Base-by-base conservation (phyloP, 2,888 invertebrate genomes). In the Xestia xanthographa region DNA sequence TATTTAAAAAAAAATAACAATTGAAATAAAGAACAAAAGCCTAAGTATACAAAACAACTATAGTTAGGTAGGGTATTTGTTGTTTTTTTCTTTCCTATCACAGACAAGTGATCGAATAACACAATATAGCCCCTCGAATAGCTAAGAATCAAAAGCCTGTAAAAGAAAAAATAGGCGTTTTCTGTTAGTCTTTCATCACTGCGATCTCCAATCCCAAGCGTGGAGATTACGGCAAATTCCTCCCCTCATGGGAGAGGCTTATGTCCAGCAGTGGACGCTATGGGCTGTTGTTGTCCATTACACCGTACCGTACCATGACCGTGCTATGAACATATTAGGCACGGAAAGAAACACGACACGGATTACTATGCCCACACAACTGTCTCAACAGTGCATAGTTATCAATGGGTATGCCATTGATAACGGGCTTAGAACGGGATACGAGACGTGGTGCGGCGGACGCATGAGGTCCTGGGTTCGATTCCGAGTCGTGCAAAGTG, bases 1-100 rank as follows among this genome's bases (percentile, higher is more conserved):
- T n/a, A n/a, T 63, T 63, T 53, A 5, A n/a, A 53, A 50, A 29
- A 1, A 43, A 76, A 77, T 53, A 77, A 62, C 34, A 56, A 65
- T 56, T 26, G 17, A 56, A 45, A 20, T 45, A n/a, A 58, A 58
- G 11, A 72, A 66, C 12, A 43, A 63, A 38, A n/a, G 11, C 11
- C 4, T 50, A 50, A 22, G 22, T 22, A 11, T 22, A 50, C 8
- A 22, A 22, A 22, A 50, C 22, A 50, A 22, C 12, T 5, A 11
- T 11, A 53, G 12, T 53, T 12, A 53, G 1, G n/a, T 53, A 53
- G 11, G n/a, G 53, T 53, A 53, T 53, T 53, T 5, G 53, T n/a
- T 53, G 50, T 53, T n/a, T 50, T n/a, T 53, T n/a, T 53, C 9
- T 53, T n/a, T 53, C 9, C 22, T 22, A 22, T n/a, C 11, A 9